phyloP scores from a whole-genome alignment of 2,113 vertebrate genomes.

The Caloenas nicobarica region DNA sequence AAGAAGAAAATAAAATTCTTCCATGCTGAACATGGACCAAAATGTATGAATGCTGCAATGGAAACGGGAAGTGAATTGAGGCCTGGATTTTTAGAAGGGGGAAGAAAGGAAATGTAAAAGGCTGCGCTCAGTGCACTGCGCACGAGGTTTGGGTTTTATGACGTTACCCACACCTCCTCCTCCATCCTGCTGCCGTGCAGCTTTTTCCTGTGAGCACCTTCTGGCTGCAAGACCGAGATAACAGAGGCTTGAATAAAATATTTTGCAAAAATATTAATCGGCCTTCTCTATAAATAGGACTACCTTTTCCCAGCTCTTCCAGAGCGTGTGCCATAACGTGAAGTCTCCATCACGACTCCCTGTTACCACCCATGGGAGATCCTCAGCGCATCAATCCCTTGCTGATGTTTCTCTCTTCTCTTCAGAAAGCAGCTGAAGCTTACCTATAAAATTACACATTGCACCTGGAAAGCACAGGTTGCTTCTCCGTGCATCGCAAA shows the following conservation, averaged over 20 bases:
- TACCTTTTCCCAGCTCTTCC: not conserved
- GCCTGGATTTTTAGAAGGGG: not conserved
- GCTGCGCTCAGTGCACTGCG: not conserved
- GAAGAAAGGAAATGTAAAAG: constrained; percentile 1
- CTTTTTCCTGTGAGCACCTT: not conserved
- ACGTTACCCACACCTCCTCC: constrained; percentile 3
- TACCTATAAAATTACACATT: not conserved
- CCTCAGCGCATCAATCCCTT: not conserved
- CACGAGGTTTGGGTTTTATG: not conserved
- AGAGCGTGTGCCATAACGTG: accelerated
- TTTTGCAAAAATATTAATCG: not conserved
- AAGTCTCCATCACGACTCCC: not conserved
- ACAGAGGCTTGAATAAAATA: not conserved
- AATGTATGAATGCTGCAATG: not conserved
- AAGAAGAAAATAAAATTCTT: not conserved
- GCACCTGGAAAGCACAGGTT: accelerated
- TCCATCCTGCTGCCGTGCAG: not conserved
- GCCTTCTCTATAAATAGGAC: not conserved
- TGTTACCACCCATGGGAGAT: not conserved
- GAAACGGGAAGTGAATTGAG: not conserved
- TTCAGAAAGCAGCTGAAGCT: not conserved
- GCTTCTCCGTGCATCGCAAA: not conserved
- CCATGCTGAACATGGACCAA: not conserved
- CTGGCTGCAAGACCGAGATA: not conserved
- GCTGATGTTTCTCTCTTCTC: not conserved